phyloP scores from a whole-genome alignment of 2,888 invertebrate species.

The Eretmocerus hayati region DNA sequence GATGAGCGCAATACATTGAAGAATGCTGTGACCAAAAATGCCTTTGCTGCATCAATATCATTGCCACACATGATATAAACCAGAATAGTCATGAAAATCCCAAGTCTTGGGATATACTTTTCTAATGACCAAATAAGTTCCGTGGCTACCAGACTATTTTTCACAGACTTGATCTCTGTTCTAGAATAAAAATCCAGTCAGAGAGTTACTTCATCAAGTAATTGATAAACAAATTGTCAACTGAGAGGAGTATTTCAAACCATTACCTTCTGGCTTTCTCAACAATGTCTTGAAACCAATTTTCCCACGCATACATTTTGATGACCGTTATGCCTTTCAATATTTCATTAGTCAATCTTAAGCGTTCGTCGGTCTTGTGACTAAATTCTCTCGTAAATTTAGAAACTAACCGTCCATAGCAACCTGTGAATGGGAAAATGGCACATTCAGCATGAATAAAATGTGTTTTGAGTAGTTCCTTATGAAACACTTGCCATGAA shows the following conservation, averaged over 20 bases:
- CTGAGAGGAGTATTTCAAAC: too few species aligned
- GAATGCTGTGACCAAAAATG: not conserved
- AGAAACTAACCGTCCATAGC: too few species aligned
- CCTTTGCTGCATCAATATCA: not conserved
- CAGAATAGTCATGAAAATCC: not conserved
- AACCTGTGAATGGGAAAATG: too few species aligned
- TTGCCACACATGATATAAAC: not conserved
- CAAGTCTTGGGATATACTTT: not conserved
- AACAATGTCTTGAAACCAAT: not conserved
- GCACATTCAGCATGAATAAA: not conserved
- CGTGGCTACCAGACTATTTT: not conserved
- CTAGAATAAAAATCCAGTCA: not conserved
- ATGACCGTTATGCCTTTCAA: slow-evolving; percentile 74
- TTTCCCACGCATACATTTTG: not conserved
- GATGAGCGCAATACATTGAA: not conserved
- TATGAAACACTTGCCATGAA: not conserved
- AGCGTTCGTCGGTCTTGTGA: slow-evolving; percentile 79
- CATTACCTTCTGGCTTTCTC: too few species aligned
- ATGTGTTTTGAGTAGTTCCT: too few species aligned
- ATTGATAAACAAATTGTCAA: too few species aligned
- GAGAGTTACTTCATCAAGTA: too few species aligned
- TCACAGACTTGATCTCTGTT: not conserved
- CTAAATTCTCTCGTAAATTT: too few species aligned
- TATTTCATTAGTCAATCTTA: slow-evolving; percentile 86
- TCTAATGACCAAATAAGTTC: not conserved